These are phyloP conservation scores for Amphipoea lucens DNA, from an alignment of 2,888 invertebrate genomes.

Conservation along the genomic window DNA sequence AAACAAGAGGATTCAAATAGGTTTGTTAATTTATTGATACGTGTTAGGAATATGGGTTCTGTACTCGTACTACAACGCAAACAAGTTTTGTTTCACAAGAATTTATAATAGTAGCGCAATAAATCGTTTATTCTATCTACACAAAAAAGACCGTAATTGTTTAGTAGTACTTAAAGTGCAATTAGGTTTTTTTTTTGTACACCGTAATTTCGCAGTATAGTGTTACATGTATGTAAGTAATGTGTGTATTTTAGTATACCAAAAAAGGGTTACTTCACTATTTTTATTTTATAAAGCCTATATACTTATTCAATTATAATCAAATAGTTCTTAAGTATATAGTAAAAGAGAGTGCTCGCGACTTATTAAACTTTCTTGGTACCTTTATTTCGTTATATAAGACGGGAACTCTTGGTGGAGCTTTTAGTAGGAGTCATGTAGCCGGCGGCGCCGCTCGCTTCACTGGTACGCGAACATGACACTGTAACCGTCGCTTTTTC, in stretches of 20 bases:
- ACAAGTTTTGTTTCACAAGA: background rate
- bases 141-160: too few relatives aligned
- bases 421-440: conserved; percentile 72
- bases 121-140: background rate
- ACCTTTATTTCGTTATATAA: conserved; percentile 52
- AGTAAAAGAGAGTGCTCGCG: conserved; percentile 20
- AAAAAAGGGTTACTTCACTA: background rate
- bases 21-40: background rate
- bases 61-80: background rate
- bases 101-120: background rate
- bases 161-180: too few relatives aligned
- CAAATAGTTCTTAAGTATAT: background rate
- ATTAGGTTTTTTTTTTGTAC: background rate
- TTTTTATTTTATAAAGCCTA: background rate
- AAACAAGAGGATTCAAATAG: background rate
- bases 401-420: conserved; percentile 26
- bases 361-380: conserved; percentile 23
- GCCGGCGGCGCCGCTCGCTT: conserved; percentile 68
- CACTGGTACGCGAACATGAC: conserved; percentile 51
- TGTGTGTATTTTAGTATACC: too few relatives aligned
- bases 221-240: too few relatives aligned
- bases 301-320: background rate
- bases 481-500: conserved; percentile 38
- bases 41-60: background rate
- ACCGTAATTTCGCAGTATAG: background rate